Base-by-base conservation (phyloP, 2,113 vertebrate genomes). In the Caranx melampygus region DNA sequence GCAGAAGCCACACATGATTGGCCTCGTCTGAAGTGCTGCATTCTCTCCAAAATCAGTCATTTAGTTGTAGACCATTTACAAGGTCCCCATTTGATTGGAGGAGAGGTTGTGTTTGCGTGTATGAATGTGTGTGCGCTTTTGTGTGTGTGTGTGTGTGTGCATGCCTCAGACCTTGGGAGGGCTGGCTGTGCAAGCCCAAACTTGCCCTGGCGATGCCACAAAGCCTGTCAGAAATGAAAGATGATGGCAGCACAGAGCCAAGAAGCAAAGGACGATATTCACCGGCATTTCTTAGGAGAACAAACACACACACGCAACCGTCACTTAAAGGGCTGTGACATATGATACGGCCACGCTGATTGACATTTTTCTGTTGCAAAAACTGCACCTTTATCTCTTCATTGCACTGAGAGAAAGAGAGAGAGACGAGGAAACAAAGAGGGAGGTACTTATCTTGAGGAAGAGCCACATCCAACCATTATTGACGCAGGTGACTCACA, bases 151-250 rank as follows among this genome's bases (percentile, higher is more conserved):
- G n/a, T 72, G 61, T 82, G 69, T 58, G 59, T 70, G 81, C 81
- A 79, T 92, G 87, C 87, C 92, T 87, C 83, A 92, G 93, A 91
- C 93, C 92, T 93, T 94, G 92, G 94, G 93, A 93, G 94, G 90
- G 85, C 87, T 82, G 69, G 44, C 69, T 75, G 49, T 74, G 76
- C 94, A 94, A 90, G 95, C 75, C 93, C 75, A 20, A 89, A 63
- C 95, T 92, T 93, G 95, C 89, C 94, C 85, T 37, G 2, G 47
- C 86, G 47, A 88, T 81, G 81, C 89, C 86, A 91, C 91, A 86
- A 83, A 89, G 78, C 78, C 87, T 86, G 91, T 92, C 90, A 90
- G 86, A 87, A 84, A 82, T 89, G 87, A 92, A 81, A 78, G 86
- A 90, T 90, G 86, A 87, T 8, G 75, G 83, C 77, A 63, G 70